These are phyloP conservation scores for Orientallactaga sibirica DNA, from an alignment of 2,797 vertebrate species.

Conservation along the genomic window DNA sequence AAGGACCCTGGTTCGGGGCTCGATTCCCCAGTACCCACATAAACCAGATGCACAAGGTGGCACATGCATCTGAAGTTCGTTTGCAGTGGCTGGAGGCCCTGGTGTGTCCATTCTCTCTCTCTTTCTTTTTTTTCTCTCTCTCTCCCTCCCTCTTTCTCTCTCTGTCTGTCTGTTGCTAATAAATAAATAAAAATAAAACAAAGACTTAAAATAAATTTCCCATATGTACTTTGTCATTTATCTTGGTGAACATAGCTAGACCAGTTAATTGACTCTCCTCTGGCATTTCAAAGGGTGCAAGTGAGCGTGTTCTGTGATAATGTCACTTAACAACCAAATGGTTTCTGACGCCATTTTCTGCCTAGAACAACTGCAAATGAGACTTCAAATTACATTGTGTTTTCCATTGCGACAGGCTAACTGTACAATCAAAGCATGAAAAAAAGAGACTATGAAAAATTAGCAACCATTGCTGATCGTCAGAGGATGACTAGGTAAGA, in stretches of 20 bases:
- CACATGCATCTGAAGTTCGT: too few species aligned
- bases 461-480: background rate
- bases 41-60: too few species aligned
- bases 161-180: too few species aligned
- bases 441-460: background rate
- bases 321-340: background rate
- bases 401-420: background rate
- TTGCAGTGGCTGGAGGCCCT: too few species aligned
- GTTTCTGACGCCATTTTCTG: background rate
- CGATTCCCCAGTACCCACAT: too few species aligned
- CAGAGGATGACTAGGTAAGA: background rate
- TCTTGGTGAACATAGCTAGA: background rate
- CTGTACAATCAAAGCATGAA: background rate
- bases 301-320: background rate
- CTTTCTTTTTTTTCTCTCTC: too few species aligned
- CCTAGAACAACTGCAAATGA: background rate
- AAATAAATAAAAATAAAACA: too few species aligned
- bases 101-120: too few species aligned
- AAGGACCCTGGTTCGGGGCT: too few species aligned
- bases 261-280: background rate
- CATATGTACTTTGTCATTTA: background rate
- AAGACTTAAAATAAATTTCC: background rate
- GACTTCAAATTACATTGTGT: background rate
- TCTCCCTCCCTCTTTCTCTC: too few species aligned
- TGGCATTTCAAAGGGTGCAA: background rate